Percentiles rank a stretch among this genome's conserved stretches.
phyloP scores from a whole-genome alignment of 2,113 vertebrate species.

The Cnemophilus loriae region DNA sequence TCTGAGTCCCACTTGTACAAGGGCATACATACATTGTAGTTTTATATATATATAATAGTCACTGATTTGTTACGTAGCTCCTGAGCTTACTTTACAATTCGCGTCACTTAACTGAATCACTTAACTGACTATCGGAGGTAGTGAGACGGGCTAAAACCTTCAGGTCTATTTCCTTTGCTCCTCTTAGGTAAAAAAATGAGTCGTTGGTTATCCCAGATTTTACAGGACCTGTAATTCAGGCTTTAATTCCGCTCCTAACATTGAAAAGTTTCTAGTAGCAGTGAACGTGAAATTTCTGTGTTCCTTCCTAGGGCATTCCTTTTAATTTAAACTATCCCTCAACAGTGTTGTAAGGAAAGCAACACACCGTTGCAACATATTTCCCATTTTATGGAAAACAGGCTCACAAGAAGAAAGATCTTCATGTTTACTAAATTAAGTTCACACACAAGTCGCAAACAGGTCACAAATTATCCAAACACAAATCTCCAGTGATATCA shows the following conservation, averaged over 20 bases:
- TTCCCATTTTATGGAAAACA: background rate
- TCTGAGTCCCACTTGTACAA: background rate
- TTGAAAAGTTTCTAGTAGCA: background rate
- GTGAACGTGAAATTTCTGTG: background rate
- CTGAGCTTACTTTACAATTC: background rate
- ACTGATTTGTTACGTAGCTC: background rate
- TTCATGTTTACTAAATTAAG: background rate
- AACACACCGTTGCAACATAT: fast-evolving
- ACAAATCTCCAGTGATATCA: background rate
- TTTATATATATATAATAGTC: background rate
- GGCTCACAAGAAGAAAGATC: background rate
- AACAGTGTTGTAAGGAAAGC: background rate
- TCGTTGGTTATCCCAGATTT: background rate
- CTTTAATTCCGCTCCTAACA: background rate
- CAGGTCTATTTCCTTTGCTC: background rate
- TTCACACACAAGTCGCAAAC: background rate
- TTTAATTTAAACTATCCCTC: background rate
- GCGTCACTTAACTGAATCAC: background rate
- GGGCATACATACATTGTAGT: background rate
- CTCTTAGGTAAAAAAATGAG: background rate
- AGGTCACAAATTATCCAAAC: background rate
- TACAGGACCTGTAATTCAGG: background rate
- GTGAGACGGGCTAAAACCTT: background rate
- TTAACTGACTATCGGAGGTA: background rate
- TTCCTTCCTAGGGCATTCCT: background rate